Percentiles rank a stretch among this genome's conserved stretches.
These are phyloP conservation scores for Platichthys stellatus DNA, from an alignment of 2,113 vertebrate species.

Conservation along the genomic window DNA sequence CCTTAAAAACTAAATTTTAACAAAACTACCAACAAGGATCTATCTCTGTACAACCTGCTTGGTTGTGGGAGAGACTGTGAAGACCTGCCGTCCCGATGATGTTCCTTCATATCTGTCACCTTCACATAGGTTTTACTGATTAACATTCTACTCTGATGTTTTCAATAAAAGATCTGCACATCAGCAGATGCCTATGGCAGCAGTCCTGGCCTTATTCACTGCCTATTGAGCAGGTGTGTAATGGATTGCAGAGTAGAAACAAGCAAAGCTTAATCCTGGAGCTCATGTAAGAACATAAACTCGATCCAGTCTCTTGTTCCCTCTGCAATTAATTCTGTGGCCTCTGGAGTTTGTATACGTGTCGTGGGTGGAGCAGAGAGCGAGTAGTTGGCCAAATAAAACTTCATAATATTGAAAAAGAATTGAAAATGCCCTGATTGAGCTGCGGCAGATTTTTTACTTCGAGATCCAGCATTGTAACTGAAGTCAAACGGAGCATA, in stretches of 20 bases:
- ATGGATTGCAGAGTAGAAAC: slow-evolving; percentile 62
- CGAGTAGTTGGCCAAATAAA: slow-evolving; percentile 27
- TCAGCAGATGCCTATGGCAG: slow-evolving; percentile 28
- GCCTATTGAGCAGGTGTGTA: slow-evolving; percentile 56
- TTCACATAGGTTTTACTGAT: not conserved
- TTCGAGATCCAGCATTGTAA: not conserved
- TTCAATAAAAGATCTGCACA: slow-evolving; percentile 30
- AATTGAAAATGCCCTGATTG: not conserved
- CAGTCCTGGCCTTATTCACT: slow-evolving; percentile 14
- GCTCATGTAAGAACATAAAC: slow-evolving; percentile 72
- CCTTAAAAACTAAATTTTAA: too few species aligned
- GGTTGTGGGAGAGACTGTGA: too few species aligned
- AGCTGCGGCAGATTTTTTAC: not conserved
- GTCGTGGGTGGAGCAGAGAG: slow-evolving; percentile 28
- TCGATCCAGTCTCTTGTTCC: slow-evolving; percentile 67
- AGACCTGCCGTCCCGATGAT: too few species aligned
- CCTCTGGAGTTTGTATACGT: slow-evolving; percentile 61
- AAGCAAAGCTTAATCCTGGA: slow-evolving; percentile 68
- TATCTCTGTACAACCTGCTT: too few species aligned
- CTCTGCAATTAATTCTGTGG: slow-evolving; percentile 65
- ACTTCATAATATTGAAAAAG: slow-evolving; percentile 28
- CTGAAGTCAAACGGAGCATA: not conserved
- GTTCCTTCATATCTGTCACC: too few species aligned
- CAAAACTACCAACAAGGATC: too few species aligned
- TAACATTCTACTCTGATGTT: slow-evolving; percentile 21